phyloP scores from a whole-genome alignment of 2,888 invertebrate species.

The Polydrusus cervinus region DNA sequence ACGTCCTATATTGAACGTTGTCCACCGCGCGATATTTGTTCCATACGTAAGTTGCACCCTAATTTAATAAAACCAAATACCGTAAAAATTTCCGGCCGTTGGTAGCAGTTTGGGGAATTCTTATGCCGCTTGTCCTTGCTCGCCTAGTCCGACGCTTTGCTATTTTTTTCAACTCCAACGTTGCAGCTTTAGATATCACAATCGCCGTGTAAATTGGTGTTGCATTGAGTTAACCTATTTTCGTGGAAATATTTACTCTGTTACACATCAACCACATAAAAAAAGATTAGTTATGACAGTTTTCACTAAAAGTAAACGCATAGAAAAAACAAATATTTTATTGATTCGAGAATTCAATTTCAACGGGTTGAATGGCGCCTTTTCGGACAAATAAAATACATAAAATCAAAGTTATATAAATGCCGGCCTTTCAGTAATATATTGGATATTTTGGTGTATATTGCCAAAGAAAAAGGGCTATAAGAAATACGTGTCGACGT shows the following conservation, averaged over 20 bases:
- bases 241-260: background rate
- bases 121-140: too few relatives aligned
- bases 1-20: too few relatives aligned
- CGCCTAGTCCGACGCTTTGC: too few relatives aligned
- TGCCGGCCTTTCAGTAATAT: conserved; percentile 42
- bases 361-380: conserved; percentile 35
- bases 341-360: conserved; percentile 44
- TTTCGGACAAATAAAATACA: conserved; percentile 48
- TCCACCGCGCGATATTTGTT: too few relatives aligned
- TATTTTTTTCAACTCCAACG: too few relatives aligned
- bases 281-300: conserved; percentile 9
- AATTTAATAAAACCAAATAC: too few relatives aligned
- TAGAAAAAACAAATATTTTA: conserved; percentile 39
- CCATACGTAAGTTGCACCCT: too few relatives aligned
- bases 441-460: conserved; percentile 47
- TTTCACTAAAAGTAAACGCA: conserved; percentile 15
- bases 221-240: too few relatives aligned
- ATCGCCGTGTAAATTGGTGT: too few relatives aligned
- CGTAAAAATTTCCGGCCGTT: too few relatives aligned
- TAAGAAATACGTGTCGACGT: conserved; percentile 44
- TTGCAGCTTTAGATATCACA: too few relatives aligned
- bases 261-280: background rate
- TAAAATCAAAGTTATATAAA: conserved; percentile 51
- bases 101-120: too few relatives aligned
- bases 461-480: conserved; percentile 45